A percentile compares a stretch with the other conserved stretches of the same genome.
These are phyloP conservation scores for Seriola aureovittata DNA, from an alignment of 2,113 vertebrate species.

Conservation along the genomic window DNA sequence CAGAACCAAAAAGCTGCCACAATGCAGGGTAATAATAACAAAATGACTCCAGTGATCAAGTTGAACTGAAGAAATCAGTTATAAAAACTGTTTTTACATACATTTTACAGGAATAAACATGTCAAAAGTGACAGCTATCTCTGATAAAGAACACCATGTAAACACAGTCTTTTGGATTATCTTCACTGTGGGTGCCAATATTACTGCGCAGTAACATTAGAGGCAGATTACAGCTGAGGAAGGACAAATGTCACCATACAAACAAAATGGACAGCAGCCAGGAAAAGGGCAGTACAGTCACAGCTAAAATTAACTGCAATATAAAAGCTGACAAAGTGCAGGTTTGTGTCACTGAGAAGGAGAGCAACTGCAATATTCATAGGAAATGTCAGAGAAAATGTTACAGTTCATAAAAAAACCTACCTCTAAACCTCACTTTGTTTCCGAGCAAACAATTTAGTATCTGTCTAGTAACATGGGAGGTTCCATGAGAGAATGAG, in stretches of 20 bases:
- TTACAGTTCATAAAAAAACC: neutral
- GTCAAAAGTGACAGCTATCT: neutral
- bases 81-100: neutral
- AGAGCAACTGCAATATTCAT: neutral
- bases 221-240: constrained; percentile 31
- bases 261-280: constrained; percentile 44
- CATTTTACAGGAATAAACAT: neutral
- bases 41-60: neutral
- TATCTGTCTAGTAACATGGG: neutral
- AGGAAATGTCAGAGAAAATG: neutral
- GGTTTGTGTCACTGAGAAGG: constrained; percentile 4
- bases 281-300: constrained; percentile 15
- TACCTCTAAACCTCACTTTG: neutral
- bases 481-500: neutral
- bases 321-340: neutral
- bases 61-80: neutral
- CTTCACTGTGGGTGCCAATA: neutral
- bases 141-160: neutral
- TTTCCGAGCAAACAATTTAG: neutral
- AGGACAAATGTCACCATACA: constrained; percentile 43
- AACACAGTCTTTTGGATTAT: constrained; percentile 17
- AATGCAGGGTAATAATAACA: neutral
- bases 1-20: neutral
- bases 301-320: constrained; percentile 41
- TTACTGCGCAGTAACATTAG: constrained; percentile 14